These are phyloP conservation scores for Elysia crispata DNA, from an alignment of 2,888 invertebrate genomes.

Conservation along the genomic window DNA sequence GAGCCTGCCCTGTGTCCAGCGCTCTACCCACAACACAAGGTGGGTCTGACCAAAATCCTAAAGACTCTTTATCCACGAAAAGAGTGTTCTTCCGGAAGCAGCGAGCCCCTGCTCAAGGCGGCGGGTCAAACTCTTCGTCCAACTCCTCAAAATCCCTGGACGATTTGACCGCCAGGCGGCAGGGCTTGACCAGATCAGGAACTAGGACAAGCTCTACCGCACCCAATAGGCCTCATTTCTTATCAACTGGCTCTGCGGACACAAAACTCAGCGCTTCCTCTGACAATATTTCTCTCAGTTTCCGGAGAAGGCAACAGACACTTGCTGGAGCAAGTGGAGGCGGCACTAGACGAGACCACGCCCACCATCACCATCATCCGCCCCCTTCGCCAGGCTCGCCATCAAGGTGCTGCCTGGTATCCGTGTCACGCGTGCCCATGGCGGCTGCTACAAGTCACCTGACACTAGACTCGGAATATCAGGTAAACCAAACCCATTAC, in stretches of 20 bases:
- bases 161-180: constrained; percentile 17
- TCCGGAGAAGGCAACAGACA: neutral
- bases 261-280: constrained; percentile 36
- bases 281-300: constrained; percentile 29
- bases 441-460: constrained; percentile 63
- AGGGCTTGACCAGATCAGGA: no score
- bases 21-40: neutral
- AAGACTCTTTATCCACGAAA: neutral
- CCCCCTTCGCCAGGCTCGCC: constrained; percentile 40
- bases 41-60: neutral
- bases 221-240: no score
- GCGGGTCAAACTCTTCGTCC: neutral
- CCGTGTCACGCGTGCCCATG: constrained; percentile 46
- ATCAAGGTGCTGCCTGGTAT: constrained; percentile 47
- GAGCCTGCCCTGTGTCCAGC: neutral
- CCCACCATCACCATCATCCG: neutral
- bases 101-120: neutral
- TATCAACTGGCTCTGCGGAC: no score
- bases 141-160: constrained; percentile 37
- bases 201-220: no score
- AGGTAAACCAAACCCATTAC: constrained; percentile 75
- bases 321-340: constrained; percentile 1
- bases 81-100: constrained; percentile 24
- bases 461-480: constrained; percentile 79
- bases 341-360: neutral